A percentile compares a stretch with the other conserved stretches of the same genome.
Evolutionary conservation across 2,797 vertebrate genomes (phyloP).

Genomic region (Clamator glandarius): DNA sequence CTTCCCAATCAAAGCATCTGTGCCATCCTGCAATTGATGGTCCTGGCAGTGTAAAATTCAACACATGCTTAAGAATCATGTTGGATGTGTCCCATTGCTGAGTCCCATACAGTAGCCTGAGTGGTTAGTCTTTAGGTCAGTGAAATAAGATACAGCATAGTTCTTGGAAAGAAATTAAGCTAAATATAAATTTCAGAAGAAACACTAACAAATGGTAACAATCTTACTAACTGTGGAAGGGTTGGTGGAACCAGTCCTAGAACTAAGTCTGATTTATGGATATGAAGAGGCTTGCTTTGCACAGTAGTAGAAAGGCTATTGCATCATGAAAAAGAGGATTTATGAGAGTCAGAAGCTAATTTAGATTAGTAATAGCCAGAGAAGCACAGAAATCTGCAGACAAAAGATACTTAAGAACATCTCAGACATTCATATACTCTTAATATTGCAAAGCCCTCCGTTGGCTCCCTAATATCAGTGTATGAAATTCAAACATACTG

Average conservation of each 20-base stretch:
- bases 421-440: background rate
- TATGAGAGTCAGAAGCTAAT: slow-evolving; percentile 40
- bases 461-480: background rate
- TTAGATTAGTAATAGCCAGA: slow-evolving; percentile 48
- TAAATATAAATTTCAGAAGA: slow-evolving; percentile 43
- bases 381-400: slow-evolving; percentile 43
- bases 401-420: slow-evolving; percentile 21
- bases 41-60: background rate
- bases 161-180: slow-evolving; percentile 53
- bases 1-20: background rate
- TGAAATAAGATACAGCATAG: background rate
- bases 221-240: slow-evolving; percentile 10
- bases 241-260: slow-evolving; percentile 31
- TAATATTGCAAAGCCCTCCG: background rate
- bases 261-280: slow-evolving; percentile 52
- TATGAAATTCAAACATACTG: background rate
- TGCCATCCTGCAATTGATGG: background rate
- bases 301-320: slow-evolving; percentile 45
- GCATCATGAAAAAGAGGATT: slow-evolving; percentile 39
- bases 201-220: slow-evolving; percentile 14
- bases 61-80: background rate
- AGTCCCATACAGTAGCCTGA: background rate
- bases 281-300: slow-evolving; percentile 50
- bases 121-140: background rate
- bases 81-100: background rate